Conservation (phyloP, 2,113 vertebrate genomes). For the Lipophrys pholis region DNA sequence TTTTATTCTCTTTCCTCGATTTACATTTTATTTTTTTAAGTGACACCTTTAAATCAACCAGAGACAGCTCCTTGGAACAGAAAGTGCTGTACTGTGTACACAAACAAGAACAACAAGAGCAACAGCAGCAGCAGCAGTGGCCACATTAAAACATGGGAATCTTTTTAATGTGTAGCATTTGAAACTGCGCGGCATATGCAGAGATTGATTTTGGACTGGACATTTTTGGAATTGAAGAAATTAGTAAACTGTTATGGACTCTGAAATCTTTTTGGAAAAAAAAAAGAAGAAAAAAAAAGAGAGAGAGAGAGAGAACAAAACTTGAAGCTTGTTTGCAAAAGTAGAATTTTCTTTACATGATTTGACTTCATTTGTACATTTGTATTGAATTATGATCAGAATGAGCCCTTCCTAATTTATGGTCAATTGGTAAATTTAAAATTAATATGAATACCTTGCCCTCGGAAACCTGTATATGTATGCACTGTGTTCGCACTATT, state of each 20-base stretch:
- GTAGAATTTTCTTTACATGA: constrained; percentile 48
- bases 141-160: constrained; percentile 76
- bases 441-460: constrained; percentile 60
- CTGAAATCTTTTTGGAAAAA: constrained; percentile 41
- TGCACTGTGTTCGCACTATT: constrained; percentile 80
- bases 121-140: constrained; percentile 73
- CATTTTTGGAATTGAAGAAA: constrained; percentile 55
- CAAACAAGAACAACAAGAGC: constrained; percentile 70
- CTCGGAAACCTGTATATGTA: constrained; percentile 77
- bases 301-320: constrained; percentile 35
- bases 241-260: constrained; percentile 60
- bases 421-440: constrained; percentile 64
- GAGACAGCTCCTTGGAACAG: constrained; percentile 86
- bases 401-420: constrained; percentile 67
- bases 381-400: constrained; percentile 67
- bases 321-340: constrained; percentile 66
- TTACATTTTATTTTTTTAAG: constrained; percentile 80
- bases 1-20: constrained; percentile 46
- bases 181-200: constrained; percentile 87
- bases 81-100: constrained; percentile 76
- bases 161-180: constrained; percentile 90
- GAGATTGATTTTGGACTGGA: constrained; percentile 58
- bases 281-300: constrained; percentile 29
- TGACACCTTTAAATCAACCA: constrained; percentile 81
- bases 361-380: constrained; percentile 79